These are phyloP conservation scores for Nannoperca obscura DNA, from an alignment of 2,797 vertebrate species.

Conservation along the genomic window DNA sequence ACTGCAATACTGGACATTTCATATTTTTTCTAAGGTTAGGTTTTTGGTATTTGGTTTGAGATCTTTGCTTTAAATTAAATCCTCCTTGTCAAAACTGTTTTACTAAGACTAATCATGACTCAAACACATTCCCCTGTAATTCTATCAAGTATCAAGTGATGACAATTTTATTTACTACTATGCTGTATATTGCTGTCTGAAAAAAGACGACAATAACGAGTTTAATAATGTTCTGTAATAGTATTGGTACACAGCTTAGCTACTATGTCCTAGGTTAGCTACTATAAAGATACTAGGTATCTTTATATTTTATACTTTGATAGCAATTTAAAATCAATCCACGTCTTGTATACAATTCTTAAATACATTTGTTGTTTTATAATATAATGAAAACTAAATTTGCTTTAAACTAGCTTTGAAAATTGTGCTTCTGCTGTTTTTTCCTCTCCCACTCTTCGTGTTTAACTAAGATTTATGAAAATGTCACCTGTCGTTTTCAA, in stretches of 20 bases:
- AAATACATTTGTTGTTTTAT: neutral
- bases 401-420: neutral
- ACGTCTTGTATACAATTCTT: neutral
- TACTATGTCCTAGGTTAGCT: neutral
- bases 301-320: neutral
- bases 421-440: neutral
- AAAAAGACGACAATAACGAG: neutral
- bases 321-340: neutral
- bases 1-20: neutral
- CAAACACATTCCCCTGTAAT: too few relatives aligned
- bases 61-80: neutral
- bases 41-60: neutral
- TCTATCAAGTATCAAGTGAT: too few relatives aligned
- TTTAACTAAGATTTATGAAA: constrained; percentile 74
- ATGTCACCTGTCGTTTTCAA: constrained; percentile 78
- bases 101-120: neutral
- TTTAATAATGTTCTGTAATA: neutral
- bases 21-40: neutral
- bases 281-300: neutral
- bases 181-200: neutral
- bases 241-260: neutral
- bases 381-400: neutral
- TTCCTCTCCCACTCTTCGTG: constrained; percentile 3
- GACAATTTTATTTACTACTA: neutral
- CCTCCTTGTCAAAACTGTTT: neutral